Base-by-base conservation (phyloP, 2,113 vertebrate species). In the Mystacornis crossleyi region DNA sequence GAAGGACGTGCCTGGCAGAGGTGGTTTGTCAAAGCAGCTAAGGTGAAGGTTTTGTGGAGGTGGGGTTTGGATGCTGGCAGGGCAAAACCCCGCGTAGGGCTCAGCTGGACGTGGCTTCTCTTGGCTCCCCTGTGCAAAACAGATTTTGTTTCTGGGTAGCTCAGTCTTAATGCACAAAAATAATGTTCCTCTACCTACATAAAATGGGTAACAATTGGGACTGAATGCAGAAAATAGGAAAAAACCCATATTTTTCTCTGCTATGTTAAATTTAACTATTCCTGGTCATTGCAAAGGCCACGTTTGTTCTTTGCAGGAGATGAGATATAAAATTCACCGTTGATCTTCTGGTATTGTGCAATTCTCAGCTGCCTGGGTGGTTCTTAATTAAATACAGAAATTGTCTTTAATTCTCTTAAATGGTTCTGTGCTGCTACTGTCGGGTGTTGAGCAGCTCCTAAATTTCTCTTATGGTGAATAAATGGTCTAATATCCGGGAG, bases 401-500 rank as follows among this genome's bases (percentile, higher is more conserved):
- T 71, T 53, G 48, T 69, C 66, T 91, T 94, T 85, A 81, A 81
- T 87, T 91, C 66, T 42, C 53, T 61, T 42, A 33, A 96, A 93
- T 53, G 45, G n/a, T 69, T 94, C 60, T 60, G 23, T 72, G 86
- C 77, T 85, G 81, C 78, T 50, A 2, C 65, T 72, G 36, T 86
- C 51, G 38, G 43, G 75, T 72, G 61, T 66, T 91, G 72, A 93
- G 58, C 43, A 57, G 53, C 66, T 95, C n/a, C 81, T 81, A 29
- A 29, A 53, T 92, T 66, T 92, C 77, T 75, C 33, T 43, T 43
- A 28, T 29, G 48, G 31, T 57, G 89, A 77, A 94, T 65, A 86
- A 97, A 65, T 73, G 61, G 54, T 73, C 64, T 61, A 65, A 34
- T 67, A 36, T 5, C 3, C n/a, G 48, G 69, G 70, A 96, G 60